Evolutionary conservation across 2,888 invertebrate genomes (phyloP), one percentile per base, ranked within the genome.

Genomic region (Eupithecia subumbrata): DNA sequence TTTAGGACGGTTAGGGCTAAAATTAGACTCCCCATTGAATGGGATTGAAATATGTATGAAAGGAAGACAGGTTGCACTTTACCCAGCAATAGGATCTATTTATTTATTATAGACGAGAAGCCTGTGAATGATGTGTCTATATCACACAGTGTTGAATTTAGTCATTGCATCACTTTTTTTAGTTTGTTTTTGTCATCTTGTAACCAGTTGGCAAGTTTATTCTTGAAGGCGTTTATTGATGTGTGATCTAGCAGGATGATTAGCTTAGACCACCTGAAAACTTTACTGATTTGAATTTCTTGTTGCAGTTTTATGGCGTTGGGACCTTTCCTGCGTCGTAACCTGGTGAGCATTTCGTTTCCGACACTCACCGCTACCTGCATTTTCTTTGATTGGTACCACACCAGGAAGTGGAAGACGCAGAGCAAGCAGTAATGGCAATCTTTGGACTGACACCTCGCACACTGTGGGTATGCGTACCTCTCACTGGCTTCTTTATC

Each of bases 301-400:
- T 69, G 30, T 75, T 77, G 34, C 86, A 92, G 91, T 86, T 94
- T 88, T 94, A 96, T 96, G 96, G 95, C 95, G 91, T 87, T 95
- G 84, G 82, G 84, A 82, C 80, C 76, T 67, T 89, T 96, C 81
- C 87, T 96, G 76, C 95, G 92, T 82, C 95, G 96, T 87, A 97
- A 98, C 93, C 92, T 96, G 81, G 92, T 96, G 83, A 96, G 96
- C 83, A 95, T 97, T 79, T 85, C 96, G 76, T 96, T 97, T 86
- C 98, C 98, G 22, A 92, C 95, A 52, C 80, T 96, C 80, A 87
- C 96, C 74, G 90, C 87, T 43, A 85, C 91, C 34, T 84, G 95
- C 4, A 97, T 98, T 85, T 97, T 95, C 91, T 95, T 96, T 8
- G 98, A 98, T 88, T 97, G 96, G 95, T 95, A 92, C 74, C 96